Conservation (phyloP, 2,888 invertebrate genomes). For the Drosophila hamatofila region DNA sequence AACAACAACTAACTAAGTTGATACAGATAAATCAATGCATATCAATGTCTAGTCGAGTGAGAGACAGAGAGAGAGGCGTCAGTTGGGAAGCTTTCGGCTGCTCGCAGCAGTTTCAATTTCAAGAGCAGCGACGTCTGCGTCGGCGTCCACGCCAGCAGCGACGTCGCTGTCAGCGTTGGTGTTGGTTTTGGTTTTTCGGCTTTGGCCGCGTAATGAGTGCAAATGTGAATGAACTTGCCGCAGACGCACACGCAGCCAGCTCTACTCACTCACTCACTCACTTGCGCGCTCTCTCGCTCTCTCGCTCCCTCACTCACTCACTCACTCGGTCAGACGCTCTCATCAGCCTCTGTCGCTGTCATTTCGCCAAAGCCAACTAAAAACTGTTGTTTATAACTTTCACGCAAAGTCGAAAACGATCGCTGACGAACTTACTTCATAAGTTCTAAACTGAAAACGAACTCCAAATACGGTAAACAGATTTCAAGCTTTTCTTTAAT, state of each 20-base stretch:
- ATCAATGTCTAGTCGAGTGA: constrained; percentile 7
- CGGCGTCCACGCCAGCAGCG: constrained; percentile 15
- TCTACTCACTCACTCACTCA: constrained; percentile 39
- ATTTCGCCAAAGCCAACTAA: constrained; percentile 36
- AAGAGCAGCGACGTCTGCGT: constrained; percentile 40
- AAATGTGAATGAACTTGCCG: constrained; percentile 83
- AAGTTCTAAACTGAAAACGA: constrained; percentile 8
- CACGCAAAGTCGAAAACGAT: constrained; percentile 54
- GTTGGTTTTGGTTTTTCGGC: constrained; percentile 42
- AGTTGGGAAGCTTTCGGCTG: constrained; percentile 34
- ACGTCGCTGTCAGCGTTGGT: constrained; percentile 21
- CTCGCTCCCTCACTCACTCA: constrained; percentile 38
- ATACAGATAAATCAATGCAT: neutral
- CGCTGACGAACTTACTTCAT: constrained; percentile 11
- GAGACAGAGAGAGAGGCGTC: neutral
- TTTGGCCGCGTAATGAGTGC: constrained; percentile 81
- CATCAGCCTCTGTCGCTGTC: constrained; percentile 28
- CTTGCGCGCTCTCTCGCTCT: neutral
- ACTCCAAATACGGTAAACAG: neutral
- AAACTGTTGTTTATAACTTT: constrained; percentile 66
- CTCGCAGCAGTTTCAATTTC: constrained; percentile 50
- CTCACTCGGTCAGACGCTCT: constrained; percentile 11
- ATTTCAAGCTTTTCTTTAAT: constrained; percentile 1
- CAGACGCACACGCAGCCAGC: constrained; percentile 66
- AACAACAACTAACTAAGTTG: constrained; percentile 4